phyloP scores from a whole-genome alignment of 2,888 invertebrate species.

The Drosophila cognata region DNA sequence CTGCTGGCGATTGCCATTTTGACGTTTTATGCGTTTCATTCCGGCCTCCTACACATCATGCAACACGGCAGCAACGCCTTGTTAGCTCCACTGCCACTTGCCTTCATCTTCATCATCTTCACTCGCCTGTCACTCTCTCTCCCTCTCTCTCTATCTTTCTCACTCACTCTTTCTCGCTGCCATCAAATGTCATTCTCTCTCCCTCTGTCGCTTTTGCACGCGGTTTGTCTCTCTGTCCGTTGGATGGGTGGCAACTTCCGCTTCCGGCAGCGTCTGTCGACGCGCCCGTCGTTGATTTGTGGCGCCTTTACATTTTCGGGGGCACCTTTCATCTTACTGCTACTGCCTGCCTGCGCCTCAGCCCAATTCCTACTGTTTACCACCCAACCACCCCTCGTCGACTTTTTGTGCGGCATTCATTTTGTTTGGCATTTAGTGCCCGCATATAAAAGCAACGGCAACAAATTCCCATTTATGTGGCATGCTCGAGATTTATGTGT shows the following conservation, averaged over 20 bases:
- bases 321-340: slow-evolving; percentile 34
- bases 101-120: slow-evolving; percentile 45
- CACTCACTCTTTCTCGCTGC: background rate
- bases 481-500: slow-evolving; percentile 70
- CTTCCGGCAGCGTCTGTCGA: slow-evolving; percentile 65
- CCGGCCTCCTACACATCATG: slow-evolving; percentile 12
- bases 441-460: slow-evolving; percentile 61
- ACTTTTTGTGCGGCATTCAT: slow-evolving; percentile 17
- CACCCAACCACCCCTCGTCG: background rate
- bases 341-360: slow-evolving; percentile 4
- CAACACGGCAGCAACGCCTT: slow-evolving; percentile 49
- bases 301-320: slow-evolving; percentile 56
- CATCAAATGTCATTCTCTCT: background rate
- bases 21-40: slow-evolving; percentile 71
- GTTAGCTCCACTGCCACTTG: slow-evolving; percentile 59
- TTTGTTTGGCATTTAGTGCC: slow-evolving; percentile 70
- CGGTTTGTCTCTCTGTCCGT: background rate
- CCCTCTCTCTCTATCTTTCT: background rate
- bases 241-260: slow-evolving; percentile 62
- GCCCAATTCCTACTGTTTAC: background rate
- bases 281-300: slow-evolving; percentile 69
- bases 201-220: background rate
- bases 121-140: slow-evolving; percentile 5
- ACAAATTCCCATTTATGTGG: slow-evolving; percentile 74
- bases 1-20: slow-evolving; percentile 73